phyloP scores from a whole-genome alignment of 2,888 invertebrate genomes.

The Zygaena filipendulae region DNA sequence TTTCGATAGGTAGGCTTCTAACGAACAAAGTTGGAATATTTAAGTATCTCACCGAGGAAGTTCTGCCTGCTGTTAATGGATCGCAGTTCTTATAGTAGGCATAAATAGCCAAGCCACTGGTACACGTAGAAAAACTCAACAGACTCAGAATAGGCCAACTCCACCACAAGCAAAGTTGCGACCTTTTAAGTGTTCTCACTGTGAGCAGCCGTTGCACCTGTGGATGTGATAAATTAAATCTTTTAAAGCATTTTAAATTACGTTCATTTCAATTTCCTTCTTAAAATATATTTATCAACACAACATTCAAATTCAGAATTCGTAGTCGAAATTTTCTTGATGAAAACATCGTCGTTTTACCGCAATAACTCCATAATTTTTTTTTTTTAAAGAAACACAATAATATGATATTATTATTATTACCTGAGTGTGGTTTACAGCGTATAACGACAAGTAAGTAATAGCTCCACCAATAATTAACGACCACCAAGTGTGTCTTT shows the following conservation, averaged over 20 bases:
- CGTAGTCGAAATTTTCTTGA: too few relatives aligned
- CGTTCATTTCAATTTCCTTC: too few relatives aligned
- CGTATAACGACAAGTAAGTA: slow-evolving; percentile 85
- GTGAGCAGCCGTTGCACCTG: slow-evolving; percentile 78
- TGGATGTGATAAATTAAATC: slow-evolving; percentile 5
- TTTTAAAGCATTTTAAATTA: not conserved
- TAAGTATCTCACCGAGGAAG: not conserved
- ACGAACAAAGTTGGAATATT: too few relatives aligned
- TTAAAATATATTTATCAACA: too few relatives aligned
- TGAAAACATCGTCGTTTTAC: too few relatives aligned
- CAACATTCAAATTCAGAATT: too few relatives aligned
- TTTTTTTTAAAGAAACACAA: too few relatives aligned
- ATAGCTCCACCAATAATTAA: slow-evolving; percentile 83
- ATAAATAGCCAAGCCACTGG: slow-evolving; percentile 86
- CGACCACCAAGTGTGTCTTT: slow-evolving; percentile 86
- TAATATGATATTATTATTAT: slow-evolving; percentile 7
- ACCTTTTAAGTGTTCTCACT: slow-evolving; percentile 74
- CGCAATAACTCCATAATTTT: too few relatives aligned
- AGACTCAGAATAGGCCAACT: slow-evolving; percentile 82
- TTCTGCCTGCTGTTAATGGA: slow-evolving; percentile 59
- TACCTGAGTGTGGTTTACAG: slow-evolving; percentile 85
- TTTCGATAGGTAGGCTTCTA: too few relatives aligned
- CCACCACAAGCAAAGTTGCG: slow-evolving; percentile 81
- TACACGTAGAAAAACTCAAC: slow-evolving; percentile 78
- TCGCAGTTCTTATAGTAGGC: slow-evolving; percentile 87